Percentiles rank a stretch among this genome's conserved stretches.
Evolutionary conservation across 2,113 vertebrate genomes (phyloP).

Genomic region (Gila orcuttii): DNA sequence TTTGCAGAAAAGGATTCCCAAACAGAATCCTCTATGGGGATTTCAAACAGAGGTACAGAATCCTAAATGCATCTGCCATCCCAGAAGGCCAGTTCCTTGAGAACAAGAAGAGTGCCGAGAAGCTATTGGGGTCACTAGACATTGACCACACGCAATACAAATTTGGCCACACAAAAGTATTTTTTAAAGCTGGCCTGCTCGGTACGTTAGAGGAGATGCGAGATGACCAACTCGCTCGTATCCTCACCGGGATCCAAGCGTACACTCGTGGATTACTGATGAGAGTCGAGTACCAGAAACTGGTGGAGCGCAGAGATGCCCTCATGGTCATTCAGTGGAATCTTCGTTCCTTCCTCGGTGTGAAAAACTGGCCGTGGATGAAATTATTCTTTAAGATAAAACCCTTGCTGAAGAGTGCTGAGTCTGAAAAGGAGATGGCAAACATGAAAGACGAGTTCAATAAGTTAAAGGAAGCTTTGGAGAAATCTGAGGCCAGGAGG

Average conservation of each 20-base stretch:
- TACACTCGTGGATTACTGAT: conserved; percentile 86
- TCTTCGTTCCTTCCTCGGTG: conserved; percentile 87
- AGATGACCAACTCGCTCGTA: conserved; percentile 87
- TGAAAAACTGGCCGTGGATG: conserved; percentile 98
- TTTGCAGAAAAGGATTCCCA: conserved; percentile 89
- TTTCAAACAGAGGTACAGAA: conserved; percentile 84
- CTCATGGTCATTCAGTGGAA: conserved; percentile 92
- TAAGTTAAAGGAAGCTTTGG: conserved; percentile 76
- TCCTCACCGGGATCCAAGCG: conserved; percentile 90
- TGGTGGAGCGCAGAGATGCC: conserved; percentile 89
- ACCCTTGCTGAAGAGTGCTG: conserved; percentile 87
- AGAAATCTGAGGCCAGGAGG: conserved; percentile 84
- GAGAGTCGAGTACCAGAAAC: conserved; percentile 85
- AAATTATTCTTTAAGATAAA: conserved; percentile 95
- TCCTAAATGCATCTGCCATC: conserved; percentile 67
- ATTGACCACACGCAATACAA: conserved; percentile 86
- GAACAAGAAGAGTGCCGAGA: conserved; percentile 84
- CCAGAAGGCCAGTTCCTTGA: conserved; percentile 89
- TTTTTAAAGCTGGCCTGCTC: conserved; percentile 89
- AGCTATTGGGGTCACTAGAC: conserved; percentile 80
- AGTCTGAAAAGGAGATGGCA: conserved; percentile 87
- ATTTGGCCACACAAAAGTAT: conserved; percentile 88
- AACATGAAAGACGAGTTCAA: conserved; percentile 80
- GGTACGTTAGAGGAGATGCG: conserved; percentile 92
- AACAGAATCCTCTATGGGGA: conserved; percentile 88